Evolutionary conservation across 2,888 invertebrate genomes (phyloP).

Genomic region (Mactromeris polynyma): DNA sequence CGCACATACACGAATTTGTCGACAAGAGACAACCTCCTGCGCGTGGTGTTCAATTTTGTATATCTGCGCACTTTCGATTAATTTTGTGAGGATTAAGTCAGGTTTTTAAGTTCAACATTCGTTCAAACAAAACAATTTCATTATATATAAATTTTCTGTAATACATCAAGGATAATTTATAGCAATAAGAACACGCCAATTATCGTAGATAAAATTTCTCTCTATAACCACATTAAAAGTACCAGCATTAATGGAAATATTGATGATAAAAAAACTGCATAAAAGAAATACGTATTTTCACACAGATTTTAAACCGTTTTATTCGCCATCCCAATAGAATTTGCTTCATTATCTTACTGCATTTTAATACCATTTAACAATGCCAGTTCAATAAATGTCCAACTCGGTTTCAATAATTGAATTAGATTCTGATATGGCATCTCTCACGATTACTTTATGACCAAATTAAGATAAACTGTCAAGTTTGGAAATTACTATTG

Average conservation of each 20-base stretch:
- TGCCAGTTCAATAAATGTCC: conserved; percentile 14
- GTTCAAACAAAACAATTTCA: too few relatives aligned
- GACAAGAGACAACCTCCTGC: too few relatives aligned
- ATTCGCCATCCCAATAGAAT: background rate
- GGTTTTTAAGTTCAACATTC: too few relatives aligned
- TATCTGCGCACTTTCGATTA: too few relatives aligned
- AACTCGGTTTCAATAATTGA: conserved; percentile 28
- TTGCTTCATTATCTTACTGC: background rate
- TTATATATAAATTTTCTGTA: too few relatives aligned
- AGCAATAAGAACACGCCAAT: background rate
- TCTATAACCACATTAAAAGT: background rate
- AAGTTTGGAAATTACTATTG: conserved; percentile 55
- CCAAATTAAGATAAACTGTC: conserved; percentile 65
- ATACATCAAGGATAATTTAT: too few relatives aligned
- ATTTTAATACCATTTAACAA: conserved; percentile 13
- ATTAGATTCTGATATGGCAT: conserved; percentile 30
- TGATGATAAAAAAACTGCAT: background rate
- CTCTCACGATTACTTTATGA: conserved; percentile 50
- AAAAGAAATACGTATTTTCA: background rate
- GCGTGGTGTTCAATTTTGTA: too few relatives aligned
- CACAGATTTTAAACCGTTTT: conserved; percentile 8
- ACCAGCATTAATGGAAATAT: background rate
- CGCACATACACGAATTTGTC: too few relatives aligned
- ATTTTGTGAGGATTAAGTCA: too few relatives aligned
- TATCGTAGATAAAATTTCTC: background rate